These are phyloP conservation scores for Takifugu ocellatus DNA, from an alignment of 2,797 vertebrate genomes.

Conservation along the genomic window DNA sequence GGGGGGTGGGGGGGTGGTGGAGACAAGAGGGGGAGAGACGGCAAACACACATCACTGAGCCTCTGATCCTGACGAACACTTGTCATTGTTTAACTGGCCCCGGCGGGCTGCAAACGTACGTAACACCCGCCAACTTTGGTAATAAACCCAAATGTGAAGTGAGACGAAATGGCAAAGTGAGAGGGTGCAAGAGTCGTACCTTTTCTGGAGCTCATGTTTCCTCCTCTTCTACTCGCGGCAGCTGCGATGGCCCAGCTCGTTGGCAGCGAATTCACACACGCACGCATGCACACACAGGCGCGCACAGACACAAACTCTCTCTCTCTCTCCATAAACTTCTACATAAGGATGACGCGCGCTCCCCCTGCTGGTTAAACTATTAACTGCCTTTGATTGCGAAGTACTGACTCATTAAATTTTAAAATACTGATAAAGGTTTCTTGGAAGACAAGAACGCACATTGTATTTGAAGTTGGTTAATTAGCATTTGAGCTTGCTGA, in stretches of 20 bases:
- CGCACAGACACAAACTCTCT: conserved; percentile 1
- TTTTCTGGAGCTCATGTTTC: conserved; percentile 83
- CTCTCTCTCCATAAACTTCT: conserved; percentile 13
- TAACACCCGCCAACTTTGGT: conserved; percentile 20
- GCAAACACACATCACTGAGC: conserved; percentile 48
- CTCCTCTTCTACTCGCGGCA: conserved; percentile 67
- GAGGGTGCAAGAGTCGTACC: conserved; percentile 60
- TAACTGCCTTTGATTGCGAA: conserved; percentile 16
- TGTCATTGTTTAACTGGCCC: conserved; percentile 32
- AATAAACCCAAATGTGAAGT: not conserved
- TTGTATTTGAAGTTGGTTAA: too few relatives aligned
- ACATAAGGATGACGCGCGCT: conserved; percentile 50
- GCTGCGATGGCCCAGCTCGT: conserved; percentile 48
- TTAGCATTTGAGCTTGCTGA: not conserved
- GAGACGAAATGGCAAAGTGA: not conserved
- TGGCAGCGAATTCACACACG: conserved; percentile 50
- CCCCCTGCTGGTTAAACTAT: conserved; percentile 52
- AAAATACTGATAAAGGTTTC: too few relatives aligned
- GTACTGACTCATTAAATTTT: too few relatives aligned
- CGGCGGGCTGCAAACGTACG: not conserved
- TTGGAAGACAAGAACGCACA: too few relatives aligned
- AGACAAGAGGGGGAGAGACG: conserved; percentile 4
- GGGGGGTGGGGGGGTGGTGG: conserved; percentile 22
- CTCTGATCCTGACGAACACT: conserved; percentile 38
- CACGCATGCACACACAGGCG: conserved; percentile 8